phyloP scores from a whole-genome alignment of 1,140 invertebrate species.

The Danaus plexippus region DNA sequence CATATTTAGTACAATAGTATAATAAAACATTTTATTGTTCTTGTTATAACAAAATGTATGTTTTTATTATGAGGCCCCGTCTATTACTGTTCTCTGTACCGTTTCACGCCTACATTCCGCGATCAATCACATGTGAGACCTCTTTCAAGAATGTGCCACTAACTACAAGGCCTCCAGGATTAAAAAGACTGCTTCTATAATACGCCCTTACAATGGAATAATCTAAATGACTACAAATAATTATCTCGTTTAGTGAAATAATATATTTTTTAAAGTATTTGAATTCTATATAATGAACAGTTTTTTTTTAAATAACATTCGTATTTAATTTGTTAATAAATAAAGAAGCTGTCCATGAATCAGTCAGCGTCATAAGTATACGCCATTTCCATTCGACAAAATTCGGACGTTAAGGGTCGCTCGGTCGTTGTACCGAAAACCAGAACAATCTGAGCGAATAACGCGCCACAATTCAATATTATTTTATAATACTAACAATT shows the following conservation, averaged over 20 bases:
- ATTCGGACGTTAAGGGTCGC: conserved; percentile 30
- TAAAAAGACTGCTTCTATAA: conserved; percentile 7
- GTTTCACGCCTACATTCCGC: conserved; percentile 23
- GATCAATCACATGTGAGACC: conserved; percentile 22
- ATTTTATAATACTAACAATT: conserved; percentile 11
- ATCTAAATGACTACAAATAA: no score
- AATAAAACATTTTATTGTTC: no score
- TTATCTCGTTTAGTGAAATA: neutral
- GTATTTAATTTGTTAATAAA: no score
- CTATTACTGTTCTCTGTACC: conserved; percentile 16
- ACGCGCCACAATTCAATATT: conserved; percentile 15
- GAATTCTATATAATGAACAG: neutral
- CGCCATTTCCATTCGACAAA: conserved; percentile 24
- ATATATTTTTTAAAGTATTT: neutral
- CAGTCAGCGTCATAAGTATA: conserved; percentile 5
- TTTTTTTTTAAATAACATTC: no score
- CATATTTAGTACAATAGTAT: no score
- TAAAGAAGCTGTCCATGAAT: no score
- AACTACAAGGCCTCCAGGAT: conserved; percentile 17
- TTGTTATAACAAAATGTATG: no score
- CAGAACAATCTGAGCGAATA: conserved; percentile 21
- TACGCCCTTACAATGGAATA: no score
- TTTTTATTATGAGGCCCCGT: neutral
- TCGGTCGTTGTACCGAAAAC: conserved; percentile 32
- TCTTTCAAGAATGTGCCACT: conserved; percentile 18